Base-by-base conservation (phyloP, 2,113 vertebrate genomes). In the Rhineura floridana region DNA sequence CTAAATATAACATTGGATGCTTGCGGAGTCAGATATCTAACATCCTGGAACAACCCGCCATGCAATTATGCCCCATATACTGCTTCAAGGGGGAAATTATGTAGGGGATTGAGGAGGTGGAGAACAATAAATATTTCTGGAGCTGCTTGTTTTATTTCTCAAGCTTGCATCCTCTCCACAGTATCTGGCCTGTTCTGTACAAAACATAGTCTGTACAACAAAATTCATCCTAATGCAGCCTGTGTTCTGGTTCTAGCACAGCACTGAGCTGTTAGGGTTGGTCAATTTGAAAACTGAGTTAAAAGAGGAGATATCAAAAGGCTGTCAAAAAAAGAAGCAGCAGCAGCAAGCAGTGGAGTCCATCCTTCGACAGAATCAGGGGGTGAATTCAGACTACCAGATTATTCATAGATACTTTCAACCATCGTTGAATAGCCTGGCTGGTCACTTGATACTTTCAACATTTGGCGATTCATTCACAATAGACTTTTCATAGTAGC, bases 41-140 rank as follows among this genome's bases (percentile, higher is more conserved):
- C 17, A 82, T 87, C 75, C 86, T 83, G 91, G 67, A 91, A 21
- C 69, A 92, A 55, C 46, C 36, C 67, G 1, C 36, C 48, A 1
- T 75, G 75, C n/a, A 89, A 76, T 89, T 82, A 82, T 62, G 72
- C 25, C 39, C 63, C 30, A 65, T 36, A 42, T 65, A 90, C 28
- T 55, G n/a, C 52, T 4, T 33, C 79, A 67, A 4, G 5, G 87
- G 87, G 25, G 42, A 30, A 67, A 76, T 59, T 48, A 65, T 36
- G 65, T 65, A n/a, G 59, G 67, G 48, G 67, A 73, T 12, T 0
- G 25, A 87, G 72, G 62, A 75, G 67, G 52, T 0, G 0, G 8
- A 25, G 36, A 81, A 67, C 39, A 89, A 72, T 90, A 52, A 2
- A 0, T 0, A 76, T 44, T 0, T 4, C 33, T 1, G 0, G 0